phyloP scores from a whole-genome alignment of 2,797 vertebrate species.

The Trachurus trachurus region DNA sequence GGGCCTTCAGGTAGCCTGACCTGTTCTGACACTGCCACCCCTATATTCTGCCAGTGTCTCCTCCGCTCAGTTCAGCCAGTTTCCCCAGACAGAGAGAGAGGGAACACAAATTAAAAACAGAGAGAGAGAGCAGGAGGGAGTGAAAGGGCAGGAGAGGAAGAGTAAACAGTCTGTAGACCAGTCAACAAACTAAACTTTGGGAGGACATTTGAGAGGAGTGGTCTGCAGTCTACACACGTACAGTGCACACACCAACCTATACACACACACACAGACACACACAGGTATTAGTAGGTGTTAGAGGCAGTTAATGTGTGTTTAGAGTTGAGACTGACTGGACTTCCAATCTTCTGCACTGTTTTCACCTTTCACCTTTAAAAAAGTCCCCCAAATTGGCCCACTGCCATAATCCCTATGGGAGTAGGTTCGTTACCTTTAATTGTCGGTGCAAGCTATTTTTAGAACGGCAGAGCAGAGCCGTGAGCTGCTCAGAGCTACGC shows the following conservation, averaged over 20 bases:
- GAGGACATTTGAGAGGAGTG: slow-evolving; percentile 39
- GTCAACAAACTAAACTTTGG: slow-evolving; percentile 47
- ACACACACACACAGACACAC: neutral
- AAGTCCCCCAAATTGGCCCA: neutral
- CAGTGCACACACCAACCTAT: neutral
- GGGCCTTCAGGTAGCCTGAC: slow-evolving; percentile 66
- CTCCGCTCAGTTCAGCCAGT: slow-evolving; percentile 50
- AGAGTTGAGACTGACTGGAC: neutral
- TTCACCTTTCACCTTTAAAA: neutral
- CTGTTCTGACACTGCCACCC: slow-evolving; percentile 65
- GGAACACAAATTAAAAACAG: slow-evolving; percentile 21
- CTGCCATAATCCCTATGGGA: too few relatives aligned
- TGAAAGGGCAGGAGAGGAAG: neutral
- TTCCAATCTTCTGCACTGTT: neutral
- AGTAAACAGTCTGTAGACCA: slow-evolving; percentile 35
- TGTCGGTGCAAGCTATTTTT: too few relatives aligned
- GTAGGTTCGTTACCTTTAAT: too few relatives aligned
- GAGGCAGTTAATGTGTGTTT: neutral
- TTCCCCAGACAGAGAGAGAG: slow-evolving; percentile 36
- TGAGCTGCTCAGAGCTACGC: too few relatives aligned
- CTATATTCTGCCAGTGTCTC: slow-evolving; percentile 41
- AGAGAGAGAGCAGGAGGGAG: slow-evolving; percentile 1
- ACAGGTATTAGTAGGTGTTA: neutral
- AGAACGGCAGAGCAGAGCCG: too few relatives aligned
- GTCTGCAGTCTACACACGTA: slow-evolving; percentile 11